Percentiles rank a stretch among this genome's conserved stretches.
Evolutionary conservation across 2,888 invertebrate genomes (phyloP).

Genomic region (Dolomedes plantarius): DNA sequence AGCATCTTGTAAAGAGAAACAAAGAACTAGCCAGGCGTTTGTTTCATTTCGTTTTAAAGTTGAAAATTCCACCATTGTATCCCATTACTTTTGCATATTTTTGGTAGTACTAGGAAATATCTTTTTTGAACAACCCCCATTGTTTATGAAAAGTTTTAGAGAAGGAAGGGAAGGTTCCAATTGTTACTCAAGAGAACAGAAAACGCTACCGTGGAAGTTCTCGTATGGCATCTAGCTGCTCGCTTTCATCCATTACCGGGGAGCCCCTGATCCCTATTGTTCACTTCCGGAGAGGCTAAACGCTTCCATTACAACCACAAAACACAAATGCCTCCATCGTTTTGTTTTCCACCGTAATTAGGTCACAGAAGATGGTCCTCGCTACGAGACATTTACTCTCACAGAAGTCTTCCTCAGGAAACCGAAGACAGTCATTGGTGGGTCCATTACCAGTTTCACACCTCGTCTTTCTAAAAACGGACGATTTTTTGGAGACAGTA

Average conservation of each 20-base stretch:
- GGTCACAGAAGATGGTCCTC: slow-evolving; percentile 7
- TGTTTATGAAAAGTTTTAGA: background rate
- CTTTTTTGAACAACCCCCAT: background rate
- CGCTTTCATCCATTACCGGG: background rate
- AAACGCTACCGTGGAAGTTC: background rate
- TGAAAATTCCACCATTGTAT: background rate
- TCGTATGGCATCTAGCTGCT: background rate
- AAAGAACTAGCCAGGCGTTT: background rate
- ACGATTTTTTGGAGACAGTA: slow-evolving; percentile 30
- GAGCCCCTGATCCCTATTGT: slow-evolving; percentile 8
- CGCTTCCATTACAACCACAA: background rate
- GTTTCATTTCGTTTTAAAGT: background rate
- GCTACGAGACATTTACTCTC: slow-evolving; percentile 11
- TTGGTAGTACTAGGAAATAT: background rate
- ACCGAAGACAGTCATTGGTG: background rate
- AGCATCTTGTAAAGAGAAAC: background rate
- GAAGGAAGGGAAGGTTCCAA: background rate
- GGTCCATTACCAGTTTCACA: slow-evolving; percentile 51
- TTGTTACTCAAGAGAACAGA: background rate
- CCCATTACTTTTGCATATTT: background rate
- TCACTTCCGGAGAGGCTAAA: background rate
- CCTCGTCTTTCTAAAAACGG: slow-evolving; percentile 62
- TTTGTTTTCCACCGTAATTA: slow-evolving; percentile 9
- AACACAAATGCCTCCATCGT: background rate
- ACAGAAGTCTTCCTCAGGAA: slow-evolving; percentile 1